Evolutionary conservation across 2,888 invertebrate genomes (phyloP).

Genomic region (Osmoderma eremita): DNA sequence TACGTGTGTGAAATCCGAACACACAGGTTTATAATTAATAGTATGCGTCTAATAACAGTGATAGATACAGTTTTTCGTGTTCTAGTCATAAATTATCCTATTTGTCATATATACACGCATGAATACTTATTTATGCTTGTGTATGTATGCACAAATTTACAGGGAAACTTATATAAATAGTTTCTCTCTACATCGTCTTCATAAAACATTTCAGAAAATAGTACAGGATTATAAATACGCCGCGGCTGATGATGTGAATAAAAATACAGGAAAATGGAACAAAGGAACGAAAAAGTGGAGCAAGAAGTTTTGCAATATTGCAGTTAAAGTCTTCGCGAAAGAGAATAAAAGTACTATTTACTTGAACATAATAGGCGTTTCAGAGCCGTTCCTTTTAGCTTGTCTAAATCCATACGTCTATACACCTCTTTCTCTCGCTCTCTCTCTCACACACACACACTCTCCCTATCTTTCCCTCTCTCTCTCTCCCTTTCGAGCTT

Average conservation of each 20-base stretch:
- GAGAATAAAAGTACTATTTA: slow-evolving; percentile 40
- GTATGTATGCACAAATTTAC: background rate
- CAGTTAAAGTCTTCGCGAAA: slow-evolving; percentile 31
- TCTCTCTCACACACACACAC: too few species aligned
- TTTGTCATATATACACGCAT: background rate
- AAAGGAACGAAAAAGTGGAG: slow-evolving; percentile 37
- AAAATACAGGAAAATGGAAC: slow-evolving; percentile 19
- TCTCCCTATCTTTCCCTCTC: too few species aligned
- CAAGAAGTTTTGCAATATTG: slow-evolving; percentile 39
- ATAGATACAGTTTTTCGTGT: background rate
- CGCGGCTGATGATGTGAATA: slow-evolving; percentile 17
- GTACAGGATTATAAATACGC: slow-evolving; percentile 3
- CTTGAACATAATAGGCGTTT: slow-evolving; percentile 38
- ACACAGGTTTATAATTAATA: background rate
- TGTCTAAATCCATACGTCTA: background rate
- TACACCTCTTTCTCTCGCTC: too few species aligned
- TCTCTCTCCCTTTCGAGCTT: slow-evolving; percentile 5
- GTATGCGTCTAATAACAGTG: background rate
- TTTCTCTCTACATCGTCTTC: background rate
- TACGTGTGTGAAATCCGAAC: background rate
- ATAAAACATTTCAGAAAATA: slow-evolving; percentile 6
- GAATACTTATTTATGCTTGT: too few species aligned
- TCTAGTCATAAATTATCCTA: background rate
- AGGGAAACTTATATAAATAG: background rate
- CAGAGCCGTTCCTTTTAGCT: slow-evolving; percentile 24